Evolutionary conservation across 2,888 invertebrate genomes (phyloP), one percentile per base, ranked within the genome.

Genomic region (Tortricodes alternella): DNA sequence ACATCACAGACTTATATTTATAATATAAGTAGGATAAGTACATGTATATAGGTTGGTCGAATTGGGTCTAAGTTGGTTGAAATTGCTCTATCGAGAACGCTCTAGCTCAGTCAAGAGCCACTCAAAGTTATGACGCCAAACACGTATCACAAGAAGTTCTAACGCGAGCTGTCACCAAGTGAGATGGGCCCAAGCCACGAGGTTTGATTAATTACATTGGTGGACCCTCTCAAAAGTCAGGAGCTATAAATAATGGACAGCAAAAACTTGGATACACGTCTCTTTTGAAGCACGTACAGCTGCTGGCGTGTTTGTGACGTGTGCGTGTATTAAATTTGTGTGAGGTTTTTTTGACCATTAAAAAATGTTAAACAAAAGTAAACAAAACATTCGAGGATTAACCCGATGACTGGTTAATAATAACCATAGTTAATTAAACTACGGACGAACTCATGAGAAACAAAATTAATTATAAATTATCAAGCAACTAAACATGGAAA

Each of bases 131-230:
- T 56, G 48, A 50, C 43, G 49, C 49, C 16, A 8, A 49, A 32
- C 56, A 56, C 56, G 56, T 56, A 50, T 50, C 35, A 18, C 56
- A 44, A 50, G 56, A 50, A 56, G 37, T 50, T 56, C 37, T 18
- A 19, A 38, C 49, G 43, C 27, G 49, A 21, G 49, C 55, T 49
- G 43, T 56, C 56, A 56, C 44, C 50, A 7, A 21, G 48, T 35
- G 48, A 55, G 27, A 56, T 37, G 55, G 49, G 37, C 37, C 8
- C 24, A 13, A 48, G 48, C 43, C 34, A 43, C 43, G 44, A n/a
- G n/a, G 43, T 50, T 49, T 56, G 56, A 56, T 56, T 56, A 56
- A 56, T 56, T 56, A 56, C 56, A 9, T 41, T 46, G n/a, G 39
- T 24, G 37, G 49, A 44, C 56, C 56, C 56, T 56, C 44, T 56